Conservation (phyloP, 2,888 invertebrate genomes). For the Pandemis heparana region DNA sequence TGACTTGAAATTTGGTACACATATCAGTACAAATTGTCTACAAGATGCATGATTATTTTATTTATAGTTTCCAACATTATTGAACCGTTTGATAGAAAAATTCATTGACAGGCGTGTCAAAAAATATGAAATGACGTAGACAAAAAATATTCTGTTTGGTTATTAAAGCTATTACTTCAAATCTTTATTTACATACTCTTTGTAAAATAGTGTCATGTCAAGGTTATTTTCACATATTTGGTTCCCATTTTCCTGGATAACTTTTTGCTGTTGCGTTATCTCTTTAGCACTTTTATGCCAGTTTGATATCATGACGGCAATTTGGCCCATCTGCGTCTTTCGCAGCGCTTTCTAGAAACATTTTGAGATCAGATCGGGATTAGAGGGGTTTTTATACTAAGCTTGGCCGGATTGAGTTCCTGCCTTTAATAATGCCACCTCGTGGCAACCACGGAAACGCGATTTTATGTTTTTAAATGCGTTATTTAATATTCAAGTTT, state of each 20-base stretch:
- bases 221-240: neutral
- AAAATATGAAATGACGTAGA: too few species aligned
- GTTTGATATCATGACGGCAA: neutral
- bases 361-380: neutral
- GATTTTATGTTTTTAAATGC: neutral
- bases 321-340: constrained; percentile 3
- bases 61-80: too few species aligned
- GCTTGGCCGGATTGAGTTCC: neutral
- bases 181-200: neutral
- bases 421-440: neutral
- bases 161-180: too few species aligned
- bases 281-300: constrained; percentile 1
- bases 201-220: neutral
- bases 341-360: neutral
- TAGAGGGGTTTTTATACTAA: neutral
- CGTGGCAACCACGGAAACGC: too few species aligned
- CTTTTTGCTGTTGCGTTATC: neutral
- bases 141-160: too few species aligned
- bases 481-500: too few species aligned
- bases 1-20: too few species aligned
- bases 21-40: too few species aligned
- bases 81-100: too few species aligned
- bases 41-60: too few species aligned
- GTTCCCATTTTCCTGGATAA: neutral
- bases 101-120: too few species aligned